Base-by-base conservation (phyloP, 2,888 invertebrate genomes). In the Hybos culiciformis region DNA sequence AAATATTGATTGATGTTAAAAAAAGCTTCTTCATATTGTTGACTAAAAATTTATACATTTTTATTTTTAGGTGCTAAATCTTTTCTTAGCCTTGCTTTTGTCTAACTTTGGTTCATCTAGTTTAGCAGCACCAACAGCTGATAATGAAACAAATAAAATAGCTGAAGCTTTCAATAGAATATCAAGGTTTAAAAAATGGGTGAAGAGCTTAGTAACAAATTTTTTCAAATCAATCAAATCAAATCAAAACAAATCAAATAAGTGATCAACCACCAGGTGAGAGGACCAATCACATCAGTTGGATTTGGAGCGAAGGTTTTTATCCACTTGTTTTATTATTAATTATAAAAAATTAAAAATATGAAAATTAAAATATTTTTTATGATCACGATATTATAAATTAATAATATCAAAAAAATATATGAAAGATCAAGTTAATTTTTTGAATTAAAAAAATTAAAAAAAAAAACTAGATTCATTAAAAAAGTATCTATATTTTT, bases 1-100 rank as follows among this genome's bases (percentile, higher is more conserved):
- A n/a, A n/a, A n/a, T n/a, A n/a, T n/a, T n/a, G 14, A 29, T 39
- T 24, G 19, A 37, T 14, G 19, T 38, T 14, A 18, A 17, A 15
- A 37, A 37, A 24, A 23, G 26, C 15, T n/a, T 17, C 12, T 5
- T 18, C 33, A 12, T 17, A 14, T 11, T n/a, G 23, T 12, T 24
- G 23, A n/a, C 32, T 15, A 32, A n/a, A 37, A 41, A 15, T 8
- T n/a, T 39, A 8, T 15, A 32, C 20, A 4, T 33, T 38, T 24
- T 37, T 8, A 37, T 43, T 52, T 51, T 48, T 68, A 94, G 94
- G 93, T 97, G 59, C 80, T 97, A 65, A 97, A 96, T 72, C 87
- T 97, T 66, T 97, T 97, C 84, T 87, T 97, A 77, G 97, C 96
- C 70, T 80, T 97, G 83, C 83, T 97, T 75, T 86, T 97, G 80